Percentiles rank a stretch among this genome's conserved stretches.
Evolutionary conservation across 2,888 invertebrate genomes (phyloP).

Genomic region (Xestobium rufovillosum): DNA sequence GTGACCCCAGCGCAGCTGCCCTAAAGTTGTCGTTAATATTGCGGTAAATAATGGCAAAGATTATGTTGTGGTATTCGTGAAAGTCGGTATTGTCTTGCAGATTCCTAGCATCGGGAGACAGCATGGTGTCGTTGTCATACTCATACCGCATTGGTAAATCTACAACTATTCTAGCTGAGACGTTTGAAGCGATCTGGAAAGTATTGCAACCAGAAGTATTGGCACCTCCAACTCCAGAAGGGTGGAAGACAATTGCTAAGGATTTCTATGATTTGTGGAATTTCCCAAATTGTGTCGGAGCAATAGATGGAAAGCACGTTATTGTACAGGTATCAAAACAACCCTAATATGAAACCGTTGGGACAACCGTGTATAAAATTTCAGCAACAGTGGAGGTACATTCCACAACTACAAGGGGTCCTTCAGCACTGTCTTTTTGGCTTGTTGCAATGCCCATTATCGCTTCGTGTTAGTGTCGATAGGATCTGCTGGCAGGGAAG

Average conservation of each 20-base stretch:
- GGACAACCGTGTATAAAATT: slow-evolving; percentile 1
- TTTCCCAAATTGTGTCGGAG: slow-evolving; percentile 19
- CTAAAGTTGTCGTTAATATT: not conserved
- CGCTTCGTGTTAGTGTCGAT: slow-evolving; percentile 1
- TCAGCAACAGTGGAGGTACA: slow-evolving; percentile 1
- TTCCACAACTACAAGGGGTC: slow-evolving; percentile 3
- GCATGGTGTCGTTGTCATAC: slow-evolving; percentile 6
- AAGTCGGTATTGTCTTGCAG: too few relatives aligned
- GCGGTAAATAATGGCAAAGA: too few relatives aligned
- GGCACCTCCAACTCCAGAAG: slow-evolving; percentile 7
- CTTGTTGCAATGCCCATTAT: slow-evolving; percentile 2
- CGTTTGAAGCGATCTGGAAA: slow-evolving; percentile 8
- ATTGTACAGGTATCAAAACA: slow-evolving; percentile 10
- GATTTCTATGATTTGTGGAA: slow-evolving; percentile 16
- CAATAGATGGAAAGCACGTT: slow-evolving; percentile 17
- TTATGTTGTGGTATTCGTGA: too few relatives aligned
- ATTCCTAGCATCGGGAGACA: slow-evolving; percentile 8
- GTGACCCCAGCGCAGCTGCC: not conserved
- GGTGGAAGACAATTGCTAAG: slow-evolving; percentile 12
- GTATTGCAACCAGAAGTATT: slow-evolving; percentile 8
- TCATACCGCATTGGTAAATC: slow-evolving; percentile 10
- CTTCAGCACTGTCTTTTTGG: slow-evolving; percentile 2
- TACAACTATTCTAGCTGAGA: slow-evolving; percentile 13
- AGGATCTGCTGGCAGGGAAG: slow-evolving; percentile 2
- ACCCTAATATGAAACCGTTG: too few relatives aligned